Conservation (phyloP, 2,113 vertebrate species). For the Gymnobelideus leadbeateri region DNA sequence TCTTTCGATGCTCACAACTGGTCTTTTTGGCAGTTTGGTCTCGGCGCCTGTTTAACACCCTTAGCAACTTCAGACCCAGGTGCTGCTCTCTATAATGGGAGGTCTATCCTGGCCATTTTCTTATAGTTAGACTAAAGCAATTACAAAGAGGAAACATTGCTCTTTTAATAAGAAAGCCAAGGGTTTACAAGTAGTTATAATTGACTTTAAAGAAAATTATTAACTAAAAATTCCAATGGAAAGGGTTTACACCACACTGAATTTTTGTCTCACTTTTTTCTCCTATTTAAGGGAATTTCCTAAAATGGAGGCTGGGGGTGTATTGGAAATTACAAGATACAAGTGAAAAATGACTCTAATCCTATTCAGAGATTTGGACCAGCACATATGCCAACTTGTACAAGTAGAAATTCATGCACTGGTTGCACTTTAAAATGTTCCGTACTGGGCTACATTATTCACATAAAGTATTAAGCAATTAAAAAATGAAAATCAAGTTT, state of each 20-base stretch:
- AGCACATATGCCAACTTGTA: not conserved
- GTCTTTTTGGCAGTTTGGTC: not conserved
- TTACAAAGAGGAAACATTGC: not conserved
- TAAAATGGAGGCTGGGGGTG: not conserved
- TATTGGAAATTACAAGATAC: not conserved
- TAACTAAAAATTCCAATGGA: not conserved
- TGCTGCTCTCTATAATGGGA: not conserved
- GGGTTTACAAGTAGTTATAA: not conserved
- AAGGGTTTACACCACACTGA: not conserved
- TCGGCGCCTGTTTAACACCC: not conserved
- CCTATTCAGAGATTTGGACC: not conserved
- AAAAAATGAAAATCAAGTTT: not conserved
- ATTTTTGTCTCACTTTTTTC: not conserved
- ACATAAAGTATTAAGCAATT: not conserved
- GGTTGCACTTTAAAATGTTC: not conserved
- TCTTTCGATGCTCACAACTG: not conserved
- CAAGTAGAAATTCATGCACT: not conserved
- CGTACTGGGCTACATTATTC: not conserved
- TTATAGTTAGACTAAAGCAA: not conserved
- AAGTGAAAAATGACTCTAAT: not conserved
- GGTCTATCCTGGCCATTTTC: not conserved
- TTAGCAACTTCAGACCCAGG: not conserved
- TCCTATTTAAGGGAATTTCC: not conserved
- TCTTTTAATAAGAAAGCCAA: not conserved
- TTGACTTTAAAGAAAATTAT: not conserved